Conservation (phyloP, 1,140 invertebrate genomes). For the Campodea augens region DNA sequence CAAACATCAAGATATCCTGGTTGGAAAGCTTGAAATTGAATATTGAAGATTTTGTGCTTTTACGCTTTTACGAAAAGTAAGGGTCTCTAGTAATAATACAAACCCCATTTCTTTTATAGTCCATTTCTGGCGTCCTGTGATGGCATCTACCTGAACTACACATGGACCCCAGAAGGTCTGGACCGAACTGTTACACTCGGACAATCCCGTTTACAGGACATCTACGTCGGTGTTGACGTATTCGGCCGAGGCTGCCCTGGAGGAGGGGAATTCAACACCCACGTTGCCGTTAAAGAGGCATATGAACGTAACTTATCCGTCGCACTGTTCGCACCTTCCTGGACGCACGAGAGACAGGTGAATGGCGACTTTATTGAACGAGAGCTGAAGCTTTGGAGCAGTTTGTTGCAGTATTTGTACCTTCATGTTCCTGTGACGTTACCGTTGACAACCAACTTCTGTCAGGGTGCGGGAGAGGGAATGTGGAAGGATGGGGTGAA, state of each 20-base stretch:
- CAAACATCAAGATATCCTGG: no score
- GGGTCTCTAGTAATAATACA: no score
- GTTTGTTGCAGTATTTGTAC: slow-evolving; percentile 43
- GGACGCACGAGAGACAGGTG: slow-evolving; percentile 57
- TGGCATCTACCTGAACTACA: slow-evolving; percentile 91
- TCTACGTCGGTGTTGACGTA: slow-evolving; percentile 87
- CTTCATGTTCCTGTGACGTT: slow-evolving; percentile 36
- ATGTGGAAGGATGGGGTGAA: slow-evolving; percentile 25
- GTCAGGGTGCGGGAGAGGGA: slow-evolving; percentile 44
- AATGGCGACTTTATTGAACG: slow-evolving; percentile 37
- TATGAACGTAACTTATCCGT: slow-evolving; percentile 48
- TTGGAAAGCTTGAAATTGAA: no score
- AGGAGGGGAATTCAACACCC: slow-evolving; percentile 66
- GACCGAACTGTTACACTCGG: slow-evolving; percentile 25
- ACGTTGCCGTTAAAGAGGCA: slow-evolving; percentile 46
- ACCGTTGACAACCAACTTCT: slow-evolving; percentile 57
- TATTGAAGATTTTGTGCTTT: no score
- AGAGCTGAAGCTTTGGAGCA: slow-evolving; percentile 61
- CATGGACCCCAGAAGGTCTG: slow-evolving; percentile 55
- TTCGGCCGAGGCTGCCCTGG: slow-evolving; percentile 80
- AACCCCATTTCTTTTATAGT: no score
- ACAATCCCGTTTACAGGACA: slow-evolving; percentile 36
- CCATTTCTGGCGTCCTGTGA: slow-evolving; percentile 72
- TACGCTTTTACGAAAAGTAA: no score
- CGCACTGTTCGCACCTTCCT: slow-evolving; percentile 84